phyloP scores from a whole-genome alignment of 2,888 invertebrate species.

The Callimorpha dominula region DNA sequence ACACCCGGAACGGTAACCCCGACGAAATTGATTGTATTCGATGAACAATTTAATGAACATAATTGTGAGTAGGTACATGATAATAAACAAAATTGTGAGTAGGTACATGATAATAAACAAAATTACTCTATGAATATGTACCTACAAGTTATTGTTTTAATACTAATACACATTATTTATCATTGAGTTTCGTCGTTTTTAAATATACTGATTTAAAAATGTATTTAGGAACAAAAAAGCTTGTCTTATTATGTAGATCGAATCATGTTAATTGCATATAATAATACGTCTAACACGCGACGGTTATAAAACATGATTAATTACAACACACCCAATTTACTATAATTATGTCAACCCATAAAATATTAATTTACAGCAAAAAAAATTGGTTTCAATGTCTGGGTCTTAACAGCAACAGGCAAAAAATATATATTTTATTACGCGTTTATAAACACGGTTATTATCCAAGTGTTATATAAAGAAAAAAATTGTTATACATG shows the following conservation, averaged over 20 bases:
- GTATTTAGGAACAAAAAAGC: no score
- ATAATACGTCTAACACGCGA: neutral
- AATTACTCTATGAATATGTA: no score
- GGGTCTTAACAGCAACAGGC: neutral
- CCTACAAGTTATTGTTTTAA: no score
- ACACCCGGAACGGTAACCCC: no score
- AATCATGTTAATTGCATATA: neutral
- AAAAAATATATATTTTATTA: neutral
- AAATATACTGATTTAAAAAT: neutral
- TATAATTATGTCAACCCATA: constrained; percentile 12
- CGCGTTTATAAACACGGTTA: constrained; percentile 26
- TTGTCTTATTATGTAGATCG: neutral
- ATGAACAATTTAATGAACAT: no score
- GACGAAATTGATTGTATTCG: no score
- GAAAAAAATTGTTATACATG: constrained; percentile 14
- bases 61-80: no score
- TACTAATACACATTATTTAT: neutral
- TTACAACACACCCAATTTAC: neutral
- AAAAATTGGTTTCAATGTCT: neutral
- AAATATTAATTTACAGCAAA: neutral
- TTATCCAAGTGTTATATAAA: constrained; percentile 17
- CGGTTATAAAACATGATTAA: neutral
- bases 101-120: no score
- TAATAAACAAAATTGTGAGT: no score
- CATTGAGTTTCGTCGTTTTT: neutral